Evolutionary conservation across 2,113 vertebrate species (phyloP), one percentile per base, ranked within the genome.

Genomic region (Xiphias gladius): DNA sequence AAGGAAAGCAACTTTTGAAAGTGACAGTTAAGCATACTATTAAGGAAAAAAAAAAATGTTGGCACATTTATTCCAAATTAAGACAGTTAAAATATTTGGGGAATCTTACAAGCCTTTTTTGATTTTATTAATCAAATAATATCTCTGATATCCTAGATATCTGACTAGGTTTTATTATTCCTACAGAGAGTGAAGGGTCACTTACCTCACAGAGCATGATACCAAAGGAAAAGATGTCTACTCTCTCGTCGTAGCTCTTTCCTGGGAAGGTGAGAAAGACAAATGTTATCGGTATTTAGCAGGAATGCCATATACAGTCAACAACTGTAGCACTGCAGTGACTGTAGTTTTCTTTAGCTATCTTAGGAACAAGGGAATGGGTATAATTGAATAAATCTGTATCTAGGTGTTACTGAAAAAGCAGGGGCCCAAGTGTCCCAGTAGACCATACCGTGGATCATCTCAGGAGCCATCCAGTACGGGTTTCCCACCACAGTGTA

Each of bases 401-500:
- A 17, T 75, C 24, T 26, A 19, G 10, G 28, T 68, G 4, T 48
- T 16, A 13, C 2, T 68, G 59, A 39, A 73, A 22, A 80, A 41
- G 28, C 50, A 65, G 62, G 32, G 37, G 62, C 26, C 78, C 19
- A 55, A 10, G 28, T 64, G 54, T 37, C 12, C 19, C 13, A 54
- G 22, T 4, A n/a, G 58, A 4, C 65, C 96, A 87, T 92, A 99
- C 98, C 98, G 0, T 99, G 97, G 91, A 99, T 99, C 98, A 99
- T 99, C 90, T 99, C 98, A 0, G 98, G 98, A 1, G 98, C 98
- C 98, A 99, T 99, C 98, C 98, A 99, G 94, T 99, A 99, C 0
- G 98, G 98, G 90, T 99, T 99, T 55, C 98, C 98, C 90, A 99
- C 98, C 89, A 99, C 98, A 0, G 98, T 99, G 94, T 99, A 99